Evolutionary conservation across 2,797 vertebrate genomes (phyloP).

Genomic region (Hydrolagus colliei): DNA sequence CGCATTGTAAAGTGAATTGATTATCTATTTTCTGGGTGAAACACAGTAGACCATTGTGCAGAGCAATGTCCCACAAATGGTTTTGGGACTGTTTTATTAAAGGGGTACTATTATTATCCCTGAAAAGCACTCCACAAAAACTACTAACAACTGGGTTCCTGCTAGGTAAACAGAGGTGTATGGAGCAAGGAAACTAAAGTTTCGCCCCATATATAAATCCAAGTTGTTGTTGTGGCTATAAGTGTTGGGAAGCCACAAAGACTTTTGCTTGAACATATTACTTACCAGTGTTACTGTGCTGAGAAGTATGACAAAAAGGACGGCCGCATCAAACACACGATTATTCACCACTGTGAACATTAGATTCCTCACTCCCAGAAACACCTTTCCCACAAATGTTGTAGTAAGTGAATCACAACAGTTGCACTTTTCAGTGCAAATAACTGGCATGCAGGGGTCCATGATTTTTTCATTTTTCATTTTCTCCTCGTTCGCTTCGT

Average conservation of each 20-base stretch:
- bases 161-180: too few species aligned
- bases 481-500: constrained; percentile 30
- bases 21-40: too few species aligned
- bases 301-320: constrained; percentile 34
- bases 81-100: too few species aligned
- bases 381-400: neutral
- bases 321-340: constrained; percentile 32
- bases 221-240: too few species aligned
- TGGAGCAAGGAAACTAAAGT: too few species aligned
- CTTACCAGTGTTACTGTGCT: constrained; percentile 30
- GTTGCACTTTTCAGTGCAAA: constrained; percentile 17
- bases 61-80: too few species aligned
- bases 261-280: constrained; percentile 9
- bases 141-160: too few species aligned
- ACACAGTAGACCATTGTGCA: too few species aligned
- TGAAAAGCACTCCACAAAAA: too few species aligned
- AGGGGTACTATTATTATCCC: too few species aligned
- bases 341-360: constrained; percentile 40
- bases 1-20: too few species aligned
- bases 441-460: constrained; percentile 33
- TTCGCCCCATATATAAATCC: too few species aligned
- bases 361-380: neutral
- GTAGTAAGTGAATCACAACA: neutral
- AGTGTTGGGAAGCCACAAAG: neutral
- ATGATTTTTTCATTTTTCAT: constrained; percentile 37